These are phyloP conservation scores for Cheirogaleus major DNA, from an alignment of 2,797 vertebrate genomes.

Conservation along the genomic window DNA sequence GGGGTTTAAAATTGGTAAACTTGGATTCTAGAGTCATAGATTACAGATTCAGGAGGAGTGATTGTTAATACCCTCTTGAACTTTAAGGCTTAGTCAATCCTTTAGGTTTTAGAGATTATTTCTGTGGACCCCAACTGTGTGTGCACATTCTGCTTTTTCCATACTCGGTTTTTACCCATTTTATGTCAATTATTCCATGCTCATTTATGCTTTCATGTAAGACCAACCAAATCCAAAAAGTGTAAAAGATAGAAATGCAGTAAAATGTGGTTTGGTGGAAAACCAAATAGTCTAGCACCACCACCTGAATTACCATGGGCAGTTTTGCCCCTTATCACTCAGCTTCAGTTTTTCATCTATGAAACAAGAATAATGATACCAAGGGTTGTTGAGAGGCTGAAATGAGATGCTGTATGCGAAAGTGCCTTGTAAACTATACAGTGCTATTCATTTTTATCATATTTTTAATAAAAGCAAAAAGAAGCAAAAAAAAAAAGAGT, in stretches of 20 bases:
- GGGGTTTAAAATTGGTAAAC: not conserved
- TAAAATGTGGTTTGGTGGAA: accelerated
- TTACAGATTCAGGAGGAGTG: not conserved
- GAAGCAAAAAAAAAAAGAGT: not conserved
- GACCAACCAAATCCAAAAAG: not conserved
- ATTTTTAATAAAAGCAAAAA: not conserved
- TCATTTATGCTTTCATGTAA: not conserved
- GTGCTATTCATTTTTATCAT: not conserved
- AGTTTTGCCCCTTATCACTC: not conserved
- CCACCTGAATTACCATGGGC: accelerated
- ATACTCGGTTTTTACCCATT: not conserved
- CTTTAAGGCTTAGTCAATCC: not conserved
- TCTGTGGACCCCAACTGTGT: not conserved
- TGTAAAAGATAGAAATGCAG: not conserved
- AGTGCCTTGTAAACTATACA: not conserved
- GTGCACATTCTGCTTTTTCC: not conserved
- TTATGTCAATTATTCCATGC: not conserved
- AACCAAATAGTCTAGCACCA: not conserved
- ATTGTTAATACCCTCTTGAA: not conserved
- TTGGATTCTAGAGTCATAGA: not conserved
- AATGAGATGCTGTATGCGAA: not conserved
- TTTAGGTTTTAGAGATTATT: not conserved
- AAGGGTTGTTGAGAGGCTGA: not conserved
- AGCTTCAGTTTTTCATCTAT: not conserved
- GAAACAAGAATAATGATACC: not conserved